Evolutionary conservation across 2,888 invertebrate species (phyloP).

Genomic region (Automeris io): DNA sequence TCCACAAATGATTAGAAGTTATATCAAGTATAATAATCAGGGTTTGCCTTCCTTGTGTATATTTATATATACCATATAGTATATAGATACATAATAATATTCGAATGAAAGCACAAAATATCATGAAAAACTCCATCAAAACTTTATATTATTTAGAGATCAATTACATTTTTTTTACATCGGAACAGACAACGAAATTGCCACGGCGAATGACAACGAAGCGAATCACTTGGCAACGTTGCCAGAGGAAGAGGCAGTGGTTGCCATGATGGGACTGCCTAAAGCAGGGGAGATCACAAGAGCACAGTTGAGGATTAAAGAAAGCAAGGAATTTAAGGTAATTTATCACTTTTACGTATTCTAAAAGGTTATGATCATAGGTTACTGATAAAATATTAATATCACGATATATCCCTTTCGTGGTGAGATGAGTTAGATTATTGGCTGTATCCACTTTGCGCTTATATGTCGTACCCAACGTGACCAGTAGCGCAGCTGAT

Average conservation of each 20-base stretch:
- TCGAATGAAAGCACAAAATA: no score
- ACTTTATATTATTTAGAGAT: background rate
- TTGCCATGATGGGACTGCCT: slow-evolving; percentile 94
- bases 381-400: background rate
- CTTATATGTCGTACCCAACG: no score
- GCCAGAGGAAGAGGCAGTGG: slow-evolving; percentile 85
- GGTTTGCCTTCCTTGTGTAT: no score
- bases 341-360: slow-evolving; percentile 3
- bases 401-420: no score
- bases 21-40: no score
- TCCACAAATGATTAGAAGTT: no score
- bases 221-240: slow-evolving; percentile 61
- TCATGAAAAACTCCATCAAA: no score
- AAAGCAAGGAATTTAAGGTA: slow-evolving; percentile 99
- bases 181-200: slow-evolving; percentile 50
- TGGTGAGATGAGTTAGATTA: no score
- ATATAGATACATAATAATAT: no score
- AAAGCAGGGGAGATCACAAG: slow-evolving; percentile 91
- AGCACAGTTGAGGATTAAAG: slow-evolving; percentile 94
- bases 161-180: background rate
- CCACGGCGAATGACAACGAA: slow-evolving; percentile 43
- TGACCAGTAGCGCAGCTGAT: no score
- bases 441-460: no score
- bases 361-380: background rate
- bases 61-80: no score